A percentile compares a stretch with the other conserved stretches of the same genome.
phyloP scores from a whole-genome alignment of 1,140 invertebrate species.

The Papilio helenus region DNA sequence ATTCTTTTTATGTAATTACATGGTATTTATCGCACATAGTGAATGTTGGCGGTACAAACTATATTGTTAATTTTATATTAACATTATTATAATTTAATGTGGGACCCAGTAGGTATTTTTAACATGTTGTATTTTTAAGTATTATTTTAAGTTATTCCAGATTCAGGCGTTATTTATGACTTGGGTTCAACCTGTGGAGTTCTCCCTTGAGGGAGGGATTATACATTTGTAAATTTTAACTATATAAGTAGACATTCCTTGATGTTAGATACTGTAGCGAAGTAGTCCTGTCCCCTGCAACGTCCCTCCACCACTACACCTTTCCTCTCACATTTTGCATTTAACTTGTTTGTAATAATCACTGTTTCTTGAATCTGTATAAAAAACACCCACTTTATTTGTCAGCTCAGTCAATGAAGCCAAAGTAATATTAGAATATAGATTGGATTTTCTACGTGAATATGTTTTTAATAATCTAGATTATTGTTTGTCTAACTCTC shows the following conservation, averaged over 20 bases:
- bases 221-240: conserved; percentile 14
- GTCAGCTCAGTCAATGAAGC: conserved; percentile 55
- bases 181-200: conserved; percentile 19
- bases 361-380: neutral
- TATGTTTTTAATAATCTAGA: conserved; percentile 39
- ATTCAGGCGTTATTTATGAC: conserved; percentile 65
- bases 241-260: conserved; percentile 66
- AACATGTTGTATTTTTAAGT: conserved; percentile 73
- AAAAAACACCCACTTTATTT: conserved; percentile 17
- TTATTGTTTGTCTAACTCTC: conserved; percentile 28
- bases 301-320: neutral
- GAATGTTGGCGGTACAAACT: conserved; percentile 78
- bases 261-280: conserved; percentile 42
- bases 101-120: conserved; percentile 78
- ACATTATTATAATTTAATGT: conserved; percentile 67
- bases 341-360: conserved; percentile 44
- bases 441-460: conserved; percentile 40
- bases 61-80: conserved; percentile 57
- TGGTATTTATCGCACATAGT: conserved; percentile 65
- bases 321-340: conserved; percentile 48
- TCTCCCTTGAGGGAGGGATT: conserved; percentile 20
- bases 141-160: conserved; percentile 78
- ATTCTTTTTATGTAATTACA: conserved; percentile 59
- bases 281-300: conserved; percentile 42
- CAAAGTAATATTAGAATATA: conserved; percentile 56